Evolutionary conservation across 2,888 invertebrate genomes (phyloP).

Genomic region (Clivina fossor): DNA sequence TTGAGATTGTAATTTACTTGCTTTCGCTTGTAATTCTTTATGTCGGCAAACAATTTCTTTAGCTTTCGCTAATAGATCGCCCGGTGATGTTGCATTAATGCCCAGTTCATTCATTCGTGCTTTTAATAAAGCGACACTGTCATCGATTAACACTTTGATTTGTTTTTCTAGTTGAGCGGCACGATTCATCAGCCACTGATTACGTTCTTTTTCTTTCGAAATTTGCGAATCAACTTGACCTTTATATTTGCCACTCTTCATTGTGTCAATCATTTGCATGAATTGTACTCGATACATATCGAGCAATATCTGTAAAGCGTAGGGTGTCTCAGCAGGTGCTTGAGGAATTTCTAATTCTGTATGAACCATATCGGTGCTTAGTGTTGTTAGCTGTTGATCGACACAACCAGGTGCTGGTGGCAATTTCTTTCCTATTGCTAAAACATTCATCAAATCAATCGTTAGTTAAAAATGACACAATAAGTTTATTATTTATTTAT

Average conservation of each 20-base stretch:
- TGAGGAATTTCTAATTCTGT: conserved; percentile 81
- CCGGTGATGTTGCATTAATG: conserved; percentile 83
- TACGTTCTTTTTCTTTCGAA: conserved; percentile 79
- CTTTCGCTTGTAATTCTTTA: conserved; percentile 88
- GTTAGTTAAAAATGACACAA: too few species aligned
- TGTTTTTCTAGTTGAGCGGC: conserved; percentile 92
- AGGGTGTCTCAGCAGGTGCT: conserved; percentile 76
- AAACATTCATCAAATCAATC: conserved; percentile 29
- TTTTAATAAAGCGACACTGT: conserved; percentile 86
- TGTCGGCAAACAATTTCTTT: conserved; percentile 92
- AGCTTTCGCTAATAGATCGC: conserved; percentile 81
- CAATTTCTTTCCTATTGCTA: conserved; percentile 67
- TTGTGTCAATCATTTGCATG: conserved; percentile 78
- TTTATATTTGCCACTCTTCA: conserved; percentile 79
- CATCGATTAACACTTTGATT: conserved; percentile 87
- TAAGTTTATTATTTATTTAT: too few species aligned
- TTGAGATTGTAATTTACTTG: conserved; percentile 82
- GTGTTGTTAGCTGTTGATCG: conserved; percentile 83
- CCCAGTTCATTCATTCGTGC: conserved; percentile 89
- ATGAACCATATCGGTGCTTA: conserved; percentile 73
- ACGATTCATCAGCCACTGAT: conserved; percentile 77
- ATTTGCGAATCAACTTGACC: conserved; percentile 73
- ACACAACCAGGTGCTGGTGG: conserved; percentile 91
- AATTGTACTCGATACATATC: conserved; percentile 86
- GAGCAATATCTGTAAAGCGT: conserved; percentile 82